Base-by-base conservation (phyloP, 2,797 vertebrate species). In the Acanthornis magna region DNA sequence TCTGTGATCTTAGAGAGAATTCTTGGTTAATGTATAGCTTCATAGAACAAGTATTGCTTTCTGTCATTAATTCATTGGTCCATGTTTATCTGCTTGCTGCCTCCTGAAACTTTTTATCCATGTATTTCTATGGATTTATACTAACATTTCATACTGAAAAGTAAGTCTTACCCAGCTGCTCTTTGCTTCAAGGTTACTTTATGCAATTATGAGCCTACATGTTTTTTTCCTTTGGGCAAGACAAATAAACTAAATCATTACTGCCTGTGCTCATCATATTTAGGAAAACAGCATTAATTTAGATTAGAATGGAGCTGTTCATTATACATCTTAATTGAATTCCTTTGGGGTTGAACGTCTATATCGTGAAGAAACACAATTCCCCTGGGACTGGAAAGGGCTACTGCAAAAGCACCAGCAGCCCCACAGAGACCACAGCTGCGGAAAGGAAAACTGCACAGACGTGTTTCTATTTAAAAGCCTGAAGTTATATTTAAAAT, bases 401-500 rank as follows among this genome's bases (percentile, higher is more conserved):
- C 95, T 96, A 95, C 95, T 96, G 92, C 94, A 78, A 88, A 91
- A 93, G 84, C 85, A 83, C 48, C 79, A 83, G 60, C 83, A 86
- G 85, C 66, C 38, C 79, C 86, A 34, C 70, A 36, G 95, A 85
- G 95, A 82, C 83, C 91, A 68, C 96, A 96, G 92, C 95, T 97
- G 92, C 79, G 89, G 85, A 96, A 82, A 94, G 93, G 85, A 92
- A 96, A 95, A 73, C 93, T 95, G 53, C 71, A 72, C 96, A 62
- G 96, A 93, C 57, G 7, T 93, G 78, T 97, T 96, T 94, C 88
- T 95, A 58, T 85, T 93, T 96, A 87, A 94, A 92, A 95, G 75
- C 75, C 79, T 95, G 87, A 95, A 94, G 96, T 97, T 97, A 79
- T 96, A 91, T 96, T 97, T 97, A 93, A 97, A 97, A 97, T 94